These are phyloP conservation scores for Hoplodrina blanda DNA, from an alignment of 2,888 invertebrate genomes.

Conservation along the genomic window DNA sequence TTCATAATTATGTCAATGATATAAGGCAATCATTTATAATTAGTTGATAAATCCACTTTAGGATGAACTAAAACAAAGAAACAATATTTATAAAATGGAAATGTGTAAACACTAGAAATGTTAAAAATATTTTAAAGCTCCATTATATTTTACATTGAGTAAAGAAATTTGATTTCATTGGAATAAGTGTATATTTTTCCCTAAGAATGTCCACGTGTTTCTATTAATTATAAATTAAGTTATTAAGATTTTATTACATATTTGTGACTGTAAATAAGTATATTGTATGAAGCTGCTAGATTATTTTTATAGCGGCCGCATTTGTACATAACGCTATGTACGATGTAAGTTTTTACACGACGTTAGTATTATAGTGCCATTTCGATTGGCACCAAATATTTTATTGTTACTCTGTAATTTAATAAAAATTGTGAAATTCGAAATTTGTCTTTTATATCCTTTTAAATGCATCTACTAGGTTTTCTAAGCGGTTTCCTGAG, in stretches of 20 bases:
- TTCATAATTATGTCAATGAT: slow-evolving; percentile 25
- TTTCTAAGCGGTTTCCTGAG: no score
- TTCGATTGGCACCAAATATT: slow-evolving; percentile 79
- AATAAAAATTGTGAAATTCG: slow-evolving; percentile 73
- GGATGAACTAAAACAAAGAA: slow-evolving; percentile 23
- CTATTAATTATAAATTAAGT: slow-evolving; percentile 49
- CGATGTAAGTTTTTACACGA: slow-evolving; percentile 84
- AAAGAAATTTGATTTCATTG: slow-evolving; percentile 44
- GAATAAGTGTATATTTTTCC: slow-evolving; percentile 32
- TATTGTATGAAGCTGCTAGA: slow-evolving; percentile 61
- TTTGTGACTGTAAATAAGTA: slow-evolving; percentile 72
- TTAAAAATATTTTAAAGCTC: slow-evolving; percentile 34
- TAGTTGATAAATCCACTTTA: slow-evolving; percentile 38
- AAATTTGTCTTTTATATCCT: not conserved
- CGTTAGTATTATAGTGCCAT: slow-evolving; percentile 82
- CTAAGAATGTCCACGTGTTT: slow-evolving; percentile 30
- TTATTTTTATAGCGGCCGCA: slow-evolving; percentile 74
- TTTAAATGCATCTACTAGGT: slow-evolving; percentile 13
- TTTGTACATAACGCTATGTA: slow-evolving; percentile 77
- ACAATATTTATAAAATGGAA: slow-evolving; percentile 37
- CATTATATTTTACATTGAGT: slow-evolving; percentile 33
- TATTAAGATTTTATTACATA: slow-evolving; percentile 63
- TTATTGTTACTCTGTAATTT: slow-evolving; percentile 84
- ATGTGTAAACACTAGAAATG: slow-evolving; percentile 34
- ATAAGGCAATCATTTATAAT: slow-evolving; percentile 35